Base-by-base conservation (phyloP, 2,888 invertebrate species). In the Drosophila atripex region DNA sequence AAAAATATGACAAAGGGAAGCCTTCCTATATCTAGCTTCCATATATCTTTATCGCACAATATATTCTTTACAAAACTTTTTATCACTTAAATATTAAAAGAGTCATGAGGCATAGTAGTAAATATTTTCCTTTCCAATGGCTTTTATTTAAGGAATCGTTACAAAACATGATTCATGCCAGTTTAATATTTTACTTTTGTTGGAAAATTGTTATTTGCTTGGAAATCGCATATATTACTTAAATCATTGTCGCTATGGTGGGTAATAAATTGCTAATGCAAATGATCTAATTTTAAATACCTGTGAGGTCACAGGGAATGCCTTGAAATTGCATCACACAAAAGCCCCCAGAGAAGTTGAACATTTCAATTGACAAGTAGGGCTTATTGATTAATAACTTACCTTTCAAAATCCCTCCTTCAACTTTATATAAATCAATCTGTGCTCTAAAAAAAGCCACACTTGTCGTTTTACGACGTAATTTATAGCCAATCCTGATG, bases 381-480 rank as follows among this genome's bases (percentile, higher is more conserved):
- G 35, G n/a, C n/a, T 35, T 53, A 28, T 53, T 53, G 45, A 28
- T 45, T 28, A 28, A 45, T 43, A 43, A 12, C 28, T 14, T 28
- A 59, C 28, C 3, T 12, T 14, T 46, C 12, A 46, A 59, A 35
- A 35, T 12, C 1, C 3, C 3, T 3, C 21, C 30, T 9, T 2
- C 6, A 28, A 25, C 4, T 43, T 51, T 51, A 45, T 51, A 38
- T 45, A 51, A 63, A n/a, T 2, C 23, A 30, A 23, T 47, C n/a
- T 14, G 8, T n/a, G 25, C 23, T 18, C 16, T 30, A 35, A 58
- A 35, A 59, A 35, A 63, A 23, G 14, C 28, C 6, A 1, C 61
- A 63, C 45, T 38, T 38, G 3, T 30, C 46, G 25, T 14, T 52
- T 50, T 63, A 39, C 63, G 45, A 52, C 63, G 63, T 52, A 52